Base-by-base conservation (phyloP, 1,140 invertebrate species). In the Frieseomelitta varia region DNA sequence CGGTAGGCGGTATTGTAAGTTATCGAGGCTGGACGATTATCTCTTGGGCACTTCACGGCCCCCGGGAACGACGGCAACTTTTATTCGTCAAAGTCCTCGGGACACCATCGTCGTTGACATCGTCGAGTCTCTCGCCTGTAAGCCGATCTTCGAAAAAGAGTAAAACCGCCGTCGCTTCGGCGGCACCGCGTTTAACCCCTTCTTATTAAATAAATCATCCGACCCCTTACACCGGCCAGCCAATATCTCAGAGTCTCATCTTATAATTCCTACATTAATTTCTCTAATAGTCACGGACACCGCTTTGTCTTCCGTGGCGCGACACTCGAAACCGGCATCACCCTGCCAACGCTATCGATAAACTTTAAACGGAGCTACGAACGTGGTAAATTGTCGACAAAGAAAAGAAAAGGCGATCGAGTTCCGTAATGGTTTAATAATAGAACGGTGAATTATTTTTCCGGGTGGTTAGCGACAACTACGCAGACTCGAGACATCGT, bases 21-120 rank as follows among this genome's bases (percentile, higher is more conserved):
- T 89, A 91, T 91, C 85, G 86, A 88, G 90, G 91, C 92, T 90
- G 85, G 90, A 91, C 84, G 86, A 85, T 90, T 88, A 84, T 71
- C 79, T 65, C 19, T n/a, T 74, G 55, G 39, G 21, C 67, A 55
- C 63, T 73, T 17, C 6, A 30, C 53, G 56, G 55, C 69, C 85
- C 61, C 30, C 55, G 68, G 77, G 24, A 30, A 72, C 79, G 39
- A 53, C 15, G 17, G 21, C 51, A 67, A 80, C 76, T 88, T 88
- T 88, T 88, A 88, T 88, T 78, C 88, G 67, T 89, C 88, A 88
- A 85, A 39, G 69, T 79, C 87, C 68, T 30, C 55, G 68, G 75
- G 67, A 87, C 84, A 85, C 79, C 79, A 2, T 82, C 86, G 71
- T 72, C 82, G 91, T 84, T 87, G 89, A 91, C 91, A 88, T 86